Conservation (phyloP, 2,888 invertebrate genomes). For the Metallyticus violacea region DNA sequence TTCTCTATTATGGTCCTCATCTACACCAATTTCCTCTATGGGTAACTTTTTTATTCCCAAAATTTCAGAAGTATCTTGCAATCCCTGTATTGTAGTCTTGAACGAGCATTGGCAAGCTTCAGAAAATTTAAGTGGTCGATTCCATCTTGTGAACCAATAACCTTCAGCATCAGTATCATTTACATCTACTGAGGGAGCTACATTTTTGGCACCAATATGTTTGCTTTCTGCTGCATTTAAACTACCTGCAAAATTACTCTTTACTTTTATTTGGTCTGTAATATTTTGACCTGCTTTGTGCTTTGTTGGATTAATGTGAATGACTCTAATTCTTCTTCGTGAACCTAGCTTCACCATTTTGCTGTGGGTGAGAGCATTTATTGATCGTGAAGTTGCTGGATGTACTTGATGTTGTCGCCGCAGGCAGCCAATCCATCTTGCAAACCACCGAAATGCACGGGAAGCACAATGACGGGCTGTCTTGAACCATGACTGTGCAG, state of each 20-base stretch:
- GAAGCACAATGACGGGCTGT: constrained; percentile 13
- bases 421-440: constrained; percentile 26
- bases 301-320: constrained; percentile 39
- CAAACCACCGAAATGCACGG: constrained; percentile 6
- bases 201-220: background rate
- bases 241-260: constrained; percentile 4
- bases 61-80: background rate
- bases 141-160: constrained; percentile 52
- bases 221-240: background rate
- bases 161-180: constrained; percentile 46
- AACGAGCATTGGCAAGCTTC: constrained; percentile 48
- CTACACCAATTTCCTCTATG: background rate
- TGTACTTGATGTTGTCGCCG: constrained; percentile 28
- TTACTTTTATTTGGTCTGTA: constrained; percentile 34
- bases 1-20: background rate
- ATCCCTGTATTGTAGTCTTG: constrained; percentile 35
- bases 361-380: background rate
- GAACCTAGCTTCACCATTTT: constrained; percentile 42
- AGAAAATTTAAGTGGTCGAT: constrained; percentile 44
- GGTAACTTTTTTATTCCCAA: background rate
- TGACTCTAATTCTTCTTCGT: constrained; percentile 42
- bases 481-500: constrained; percentile 21
- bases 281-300: constrained; percentile 34
- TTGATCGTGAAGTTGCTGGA: background rate
- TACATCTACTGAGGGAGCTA: constrained; percentile 7